Conservation (phyloP, 2,113 vertebrate genomes). For the Galeopterus variegatus region DNA sequence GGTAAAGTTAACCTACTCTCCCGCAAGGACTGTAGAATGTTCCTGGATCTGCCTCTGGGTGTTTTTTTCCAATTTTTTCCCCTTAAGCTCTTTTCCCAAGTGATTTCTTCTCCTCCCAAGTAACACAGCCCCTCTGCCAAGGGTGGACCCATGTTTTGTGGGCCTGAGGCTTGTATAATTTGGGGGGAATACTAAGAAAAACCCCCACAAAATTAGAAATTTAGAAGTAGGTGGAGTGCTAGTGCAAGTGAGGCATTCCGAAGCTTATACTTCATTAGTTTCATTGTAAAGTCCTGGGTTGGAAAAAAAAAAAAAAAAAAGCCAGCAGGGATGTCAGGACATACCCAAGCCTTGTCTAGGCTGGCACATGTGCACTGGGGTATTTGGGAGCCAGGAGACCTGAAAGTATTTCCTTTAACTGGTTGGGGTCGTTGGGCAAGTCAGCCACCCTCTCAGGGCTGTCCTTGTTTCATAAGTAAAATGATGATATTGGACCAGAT, state of each 20-base stretch:
- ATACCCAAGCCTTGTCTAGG: neutral
- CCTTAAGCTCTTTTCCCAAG: neutral
- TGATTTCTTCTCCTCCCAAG: neutral
- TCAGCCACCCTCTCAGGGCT: neutral
- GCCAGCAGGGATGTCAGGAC: neutral
- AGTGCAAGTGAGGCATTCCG: neutral
- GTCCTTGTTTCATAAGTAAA: neutral
- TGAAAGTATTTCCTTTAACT: neutral
- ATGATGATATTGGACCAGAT: neutral
- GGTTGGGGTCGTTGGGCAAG: neutral
- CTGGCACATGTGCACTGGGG: neutral
- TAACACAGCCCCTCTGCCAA: neutral
- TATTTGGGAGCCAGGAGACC: too few species aligned
- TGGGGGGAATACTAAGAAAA: neutral
- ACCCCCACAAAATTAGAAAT: neutral
- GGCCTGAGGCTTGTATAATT: neutral
- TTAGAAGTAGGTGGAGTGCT: neutral
- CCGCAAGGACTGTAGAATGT: neutral
- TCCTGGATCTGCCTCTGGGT: neutral
- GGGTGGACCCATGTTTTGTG: neutral
- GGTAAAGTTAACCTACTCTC: neutral
- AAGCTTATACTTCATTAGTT: neutral
- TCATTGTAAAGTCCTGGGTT: neutral
- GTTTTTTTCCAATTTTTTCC: neutral
- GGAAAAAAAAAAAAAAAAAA: neutral